phyloP scores from a whole-genome alignment of 2,113 vertebrate species.

The Etheostoma cragini region DNA sequence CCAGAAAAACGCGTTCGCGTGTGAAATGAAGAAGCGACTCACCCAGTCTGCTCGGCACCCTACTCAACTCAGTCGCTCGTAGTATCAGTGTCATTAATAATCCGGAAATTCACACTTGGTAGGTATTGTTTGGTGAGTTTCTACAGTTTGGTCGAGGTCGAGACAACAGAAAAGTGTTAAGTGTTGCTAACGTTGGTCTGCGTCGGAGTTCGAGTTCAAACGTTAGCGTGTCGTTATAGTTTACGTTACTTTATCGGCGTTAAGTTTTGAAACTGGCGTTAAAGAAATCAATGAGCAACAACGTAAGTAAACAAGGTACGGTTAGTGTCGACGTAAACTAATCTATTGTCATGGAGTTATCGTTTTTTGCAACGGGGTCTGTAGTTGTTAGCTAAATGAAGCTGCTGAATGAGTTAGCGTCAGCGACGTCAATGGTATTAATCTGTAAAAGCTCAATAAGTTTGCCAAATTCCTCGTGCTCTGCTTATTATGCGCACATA shows the following conservation, averaged over 20 bases:
- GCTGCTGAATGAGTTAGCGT: neutral
- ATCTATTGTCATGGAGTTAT: conserved; percentile 18
- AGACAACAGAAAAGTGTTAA: conserved; percentile 8
- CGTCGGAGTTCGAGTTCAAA: neutral
- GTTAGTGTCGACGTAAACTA: neutral
- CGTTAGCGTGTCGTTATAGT: conserved; percentile 5
- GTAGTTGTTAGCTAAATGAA: neutral
- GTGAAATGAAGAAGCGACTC: conserved; percentile 46
- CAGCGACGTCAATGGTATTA: neutral
- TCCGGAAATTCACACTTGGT: conserved; percentile 73
- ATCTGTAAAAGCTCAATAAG: neutral
- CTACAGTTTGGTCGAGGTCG: conserved; percentile 50
- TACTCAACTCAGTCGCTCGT: neutral
- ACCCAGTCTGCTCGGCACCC: neutral
- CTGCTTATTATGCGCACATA: conserved; percentile 51
- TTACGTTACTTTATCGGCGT: neutral
- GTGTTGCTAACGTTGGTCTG: neutral
- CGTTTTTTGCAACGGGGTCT: neutral
- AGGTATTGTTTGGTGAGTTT: conserved; percentile 83
- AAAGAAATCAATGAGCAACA: neutral
- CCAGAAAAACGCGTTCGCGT: neutral
- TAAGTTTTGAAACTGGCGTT: neutral
- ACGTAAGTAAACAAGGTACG: neutral
- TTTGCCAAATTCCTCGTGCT: conserved; percentile 3
- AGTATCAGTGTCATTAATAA: conserved; percentile 58